A percentile compares a stretch with the other conserved stretches of the same genome.
phyloP scores from a whole-genome alignment of 2,113 vertebrate species.

The Calypte anna region DNA sequence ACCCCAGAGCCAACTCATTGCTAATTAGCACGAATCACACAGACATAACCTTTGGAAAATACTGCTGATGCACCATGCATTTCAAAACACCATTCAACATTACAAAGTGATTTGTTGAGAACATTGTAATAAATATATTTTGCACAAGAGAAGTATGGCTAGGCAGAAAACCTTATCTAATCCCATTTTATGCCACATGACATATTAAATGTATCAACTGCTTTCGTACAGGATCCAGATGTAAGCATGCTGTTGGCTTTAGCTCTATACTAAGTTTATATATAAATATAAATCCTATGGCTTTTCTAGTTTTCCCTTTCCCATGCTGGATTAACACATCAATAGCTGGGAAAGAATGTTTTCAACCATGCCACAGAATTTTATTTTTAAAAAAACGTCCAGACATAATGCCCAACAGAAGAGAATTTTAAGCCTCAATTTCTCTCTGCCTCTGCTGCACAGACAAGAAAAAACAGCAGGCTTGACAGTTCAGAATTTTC shows the following conservation, averaged over 20 bases:
- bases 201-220: slow-evolving; percentile 21
- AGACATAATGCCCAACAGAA: background rate
- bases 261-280: background rate
- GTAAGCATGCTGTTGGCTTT: slow-evolving; percentile 9
- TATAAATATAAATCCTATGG: background rate
- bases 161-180: slow-evolving; percentile 46
- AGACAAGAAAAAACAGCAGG: background rate
- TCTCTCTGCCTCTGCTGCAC: background rate
- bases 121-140: background rate
- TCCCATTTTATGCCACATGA: slow-evolving; percentile 20
- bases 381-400: background rate
- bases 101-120: background rate
- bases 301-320: slow-evolving; percentile 11
- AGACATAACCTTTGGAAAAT: background rate
- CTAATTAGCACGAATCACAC: background rate
- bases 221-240: slow-evolving; percentile 44
- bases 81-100: background rate
- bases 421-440: background rate
- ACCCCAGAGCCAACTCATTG: background rate
- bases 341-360: slow-evolving; percentile 6
- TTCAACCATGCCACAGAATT: background rate
- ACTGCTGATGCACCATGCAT: background rate
- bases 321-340: background rate
- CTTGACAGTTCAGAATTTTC: background rate
- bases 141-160: background rate